Evolutionary conservation across 2,113 vertebrate genomes (phyloP).

Genomic region (Sebastes fasciatus): DNA sequence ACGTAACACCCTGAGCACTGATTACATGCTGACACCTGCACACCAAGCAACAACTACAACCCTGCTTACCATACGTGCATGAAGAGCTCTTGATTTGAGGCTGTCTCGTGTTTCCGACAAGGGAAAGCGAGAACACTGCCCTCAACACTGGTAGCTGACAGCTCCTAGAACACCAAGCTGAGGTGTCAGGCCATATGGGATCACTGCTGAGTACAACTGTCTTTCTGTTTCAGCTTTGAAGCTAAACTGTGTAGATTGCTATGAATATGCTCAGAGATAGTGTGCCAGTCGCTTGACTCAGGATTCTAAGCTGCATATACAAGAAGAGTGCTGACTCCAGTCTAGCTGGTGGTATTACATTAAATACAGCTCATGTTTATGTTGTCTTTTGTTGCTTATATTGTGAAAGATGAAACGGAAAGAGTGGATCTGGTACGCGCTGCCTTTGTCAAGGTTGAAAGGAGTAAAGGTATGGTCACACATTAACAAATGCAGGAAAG

Average conservation of each 20-base stretch:
- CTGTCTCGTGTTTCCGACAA: conserved; percentile 11
- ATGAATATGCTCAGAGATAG: neutral
- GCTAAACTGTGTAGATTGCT: neutral
- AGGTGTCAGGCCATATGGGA: neutral
- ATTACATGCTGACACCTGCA: conserved; percentile 71
- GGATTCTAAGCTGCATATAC: neutral
- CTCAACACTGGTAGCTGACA: conserved; percentile 15
- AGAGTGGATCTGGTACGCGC: no score
- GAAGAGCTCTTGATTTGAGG: conserved; percentile 56
- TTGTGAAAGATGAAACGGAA: no score
- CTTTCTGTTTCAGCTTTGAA: conserved; percentile 28
- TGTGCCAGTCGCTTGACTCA: conserved; percentile 5
- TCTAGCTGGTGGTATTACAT: neutral
- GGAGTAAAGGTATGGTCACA: no score
- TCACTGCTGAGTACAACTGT: conserved; percentile 14
- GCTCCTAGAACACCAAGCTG: neutral
- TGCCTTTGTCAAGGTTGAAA: no score
- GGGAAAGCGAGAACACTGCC: conserved; percentile 15
- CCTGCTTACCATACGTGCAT: conserved; percentile 6
- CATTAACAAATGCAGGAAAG: no score
- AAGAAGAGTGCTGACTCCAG: conserved; percentile 21
- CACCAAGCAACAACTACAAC: conserved; percentile 22
- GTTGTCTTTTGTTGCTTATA: neutral
- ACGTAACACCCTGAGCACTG: conserved; percentile 52
- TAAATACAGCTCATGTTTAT: neutral